These are phyloP conservation scores for Melanotaenia parkinsoni DNA, from an alignment of 2,797 vertebrate species.

Conservation along the genomic window DNA sequence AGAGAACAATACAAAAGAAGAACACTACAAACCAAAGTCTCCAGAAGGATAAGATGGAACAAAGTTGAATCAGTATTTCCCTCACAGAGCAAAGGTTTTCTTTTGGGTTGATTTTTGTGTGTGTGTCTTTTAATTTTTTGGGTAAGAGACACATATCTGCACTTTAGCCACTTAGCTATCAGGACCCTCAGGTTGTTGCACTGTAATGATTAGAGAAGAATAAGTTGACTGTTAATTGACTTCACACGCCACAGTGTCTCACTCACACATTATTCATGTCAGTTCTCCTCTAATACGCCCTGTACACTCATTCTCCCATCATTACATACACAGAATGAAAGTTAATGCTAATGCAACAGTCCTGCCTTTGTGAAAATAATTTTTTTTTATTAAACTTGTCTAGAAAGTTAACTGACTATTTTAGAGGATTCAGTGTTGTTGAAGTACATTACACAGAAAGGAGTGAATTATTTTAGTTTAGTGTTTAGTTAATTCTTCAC, in stretches of 20 bases:
- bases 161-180: not conserved
- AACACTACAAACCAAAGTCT: not conserved
- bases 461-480: not conserved
- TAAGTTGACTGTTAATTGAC: slow-evolving; percentile 7
- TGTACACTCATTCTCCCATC: not conserved
- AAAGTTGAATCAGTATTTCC: not conserved
- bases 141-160: not conserved
- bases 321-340: not conserved
- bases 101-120: not conserved
- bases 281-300: not conserved
- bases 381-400: no score
- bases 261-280: not conserved
- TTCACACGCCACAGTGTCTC: not conserved
- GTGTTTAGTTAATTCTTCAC: not conserved
- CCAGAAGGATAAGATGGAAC: not conserved
- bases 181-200: slow-evolving; percentile 8
- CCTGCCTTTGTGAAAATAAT: no score
- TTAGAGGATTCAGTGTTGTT: no score
- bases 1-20: not conserved
- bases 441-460: not conserved
- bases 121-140: not conserved
- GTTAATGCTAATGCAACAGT: no score
- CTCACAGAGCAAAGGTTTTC: not conserved
- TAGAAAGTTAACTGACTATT: no score
- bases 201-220: not conserved